phyloP scores from a whole-genome alignment of 1,140 invertebrate species.

The Hyposmocoma kahamanoa region DNA sequence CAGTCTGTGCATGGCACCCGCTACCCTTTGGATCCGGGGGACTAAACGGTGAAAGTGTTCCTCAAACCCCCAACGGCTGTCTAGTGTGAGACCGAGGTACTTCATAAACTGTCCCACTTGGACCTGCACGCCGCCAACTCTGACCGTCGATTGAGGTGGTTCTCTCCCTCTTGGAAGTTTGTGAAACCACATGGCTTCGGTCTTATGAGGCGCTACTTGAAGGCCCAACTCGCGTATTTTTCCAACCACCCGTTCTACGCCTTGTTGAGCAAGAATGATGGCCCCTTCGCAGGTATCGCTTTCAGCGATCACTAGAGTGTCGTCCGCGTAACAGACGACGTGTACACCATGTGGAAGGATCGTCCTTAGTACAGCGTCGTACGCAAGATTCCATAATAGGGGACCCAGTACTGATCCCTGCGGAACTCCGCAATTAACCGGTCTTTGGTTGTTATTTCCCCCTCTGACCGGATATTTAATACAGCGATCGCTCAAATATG shows the following conservation, averaged over 20 bases:
- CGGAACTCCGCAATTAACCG: conserved; percentile 1
- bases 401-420: not conserved
- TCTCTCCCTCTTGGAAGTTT: not conserved
- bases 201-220: not conserved
- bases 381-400: not conserved
- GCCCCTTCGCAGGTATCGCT: not conserved
- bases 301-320: not conserved
- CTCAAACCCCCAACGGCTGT: not conserved
- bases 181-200: not conserved
- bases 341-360: not conserved
- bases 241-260: not conserved
- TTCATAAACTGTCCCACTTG: not conserved
- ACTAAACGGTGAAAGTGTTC: not conserved
- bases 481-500: not conserved
- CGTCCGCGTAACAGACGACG: not conserved
- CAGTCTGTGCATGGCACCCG: conserved; percentile 9
- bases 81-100: not conserved
- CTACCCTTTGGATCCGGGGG: not conserved
- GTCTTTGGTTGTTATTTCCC: not conserved
- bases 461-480: not conserved
- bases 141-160: not conserved
- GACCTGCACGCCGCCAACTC: not conserved
- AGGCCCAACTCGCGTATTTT: not conserved
- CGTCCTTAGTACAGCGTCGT: not conserved
- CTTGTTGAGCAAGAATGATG: not conserved